Conservation (phyloP, 2,888 invertebrate species). For the Melieria picta region DNA sequence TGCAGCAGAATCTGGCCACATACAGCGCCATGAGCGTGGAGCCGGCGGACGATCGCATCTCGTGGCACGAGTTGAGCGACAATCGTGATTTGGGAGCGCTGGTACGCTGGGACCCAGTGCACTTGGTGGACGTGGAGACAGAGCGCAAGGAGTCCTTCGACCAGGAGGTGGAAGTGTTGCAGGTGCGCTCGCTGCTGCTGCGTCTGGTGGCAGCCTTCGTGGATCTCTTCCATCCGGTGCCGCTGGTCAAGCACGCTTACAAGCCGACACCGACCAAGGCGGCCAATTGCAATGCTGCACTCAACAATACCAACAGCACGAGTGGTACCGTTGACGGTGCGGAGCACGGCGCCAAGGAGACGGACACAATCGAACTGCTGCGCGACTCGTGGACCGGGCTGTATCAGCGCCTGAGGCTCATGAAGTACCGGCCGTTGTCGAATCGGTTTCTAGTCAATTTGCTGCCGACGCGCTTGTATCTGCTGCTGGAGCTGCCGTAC, state of each 20-base stretch:
- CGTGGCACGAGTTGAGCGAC: constrained; percentile 73
- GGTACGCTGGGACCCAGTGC: constrained; percentile 75
- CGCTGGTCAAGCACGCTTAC: constrained; percentile 2
- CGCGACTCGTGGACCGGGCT: constrained; percentile 61
- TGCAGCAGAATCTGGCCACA: constrained; percentile 67
- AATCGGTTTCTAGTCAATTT: constrained; percentile 66
- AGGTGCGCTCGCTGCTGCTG: constrained; percentile 59
- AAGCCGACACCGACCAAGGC: background rate
- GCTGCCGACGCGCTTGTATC: constrained; percentile 62
- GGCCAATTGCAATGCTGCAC: background rate
- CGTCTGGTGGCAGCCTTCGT: constrained; percentile 62
- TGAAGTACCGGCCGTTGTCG: constrained; percentile 58
- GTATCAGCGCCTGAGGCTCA: constrained; percentile 58
- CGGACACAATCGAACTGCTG: constrained; percentile 55
- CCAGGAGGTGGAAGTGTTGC: constrained; percentile 62
- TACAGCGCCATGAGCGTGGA: constrained; percentile 71
- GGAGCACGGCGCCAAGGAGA: constrained; percentile 45
- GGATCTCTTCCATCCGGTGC: constrained; percentile 58
- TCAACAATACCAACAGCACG: background rate
- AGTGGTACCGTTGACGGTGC: constrained; percentile 40
- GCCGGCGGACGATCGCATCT: constrained; percentile 71
- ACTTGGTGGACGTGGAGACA: constrained; percentile 53
- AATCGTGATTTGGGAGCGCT: constrained; percentile 82
- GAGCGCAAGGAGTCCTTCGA: constrained; percentile 61
- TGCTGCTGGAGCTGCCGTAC: constrained; percentile 62